A percentile compares a stretch with the other conserved stretches of the same genome.
These are phyloP conservation scores for Onychostruthus taczanowskii DNA, from an alignment of 2,113 vertebrate genomes.

Conservation along the genomic window DNA sequence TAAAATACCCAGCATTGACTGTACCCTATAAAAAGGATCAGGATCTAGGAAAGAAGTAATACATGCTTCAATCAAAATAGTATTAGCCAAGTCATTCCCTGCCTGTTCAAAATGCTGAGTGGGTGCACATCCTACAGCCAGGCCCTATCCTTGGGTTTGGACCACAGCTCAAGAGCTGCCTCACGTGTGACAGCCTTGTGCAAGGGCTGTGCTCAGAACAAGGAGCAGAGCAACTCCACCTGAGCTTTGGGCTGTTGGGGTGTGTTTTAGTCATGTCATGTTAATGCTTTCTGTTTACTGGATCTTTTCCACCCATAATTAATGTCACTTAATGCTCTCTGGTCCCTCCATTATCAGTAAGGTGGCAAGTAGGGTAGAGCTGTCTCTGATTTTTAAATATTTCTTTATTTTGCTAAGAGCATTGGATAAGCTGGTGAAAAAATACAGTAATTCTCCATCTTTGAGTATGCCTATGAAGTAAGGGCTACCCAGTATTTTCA, in stretches of 20 bases:
- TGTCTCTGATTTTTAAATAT: not conserved
- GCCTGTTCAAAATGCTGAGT: not conserved
- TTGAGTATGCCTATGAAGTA: not conserved
- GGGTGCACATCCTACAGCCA: not conserved
- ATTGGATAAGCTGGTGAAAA: not conserved
- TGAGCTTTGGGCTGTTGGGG: not conserved
- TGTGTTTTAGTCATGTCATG: not conserved
- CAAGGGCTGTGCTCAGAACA: not conserved
- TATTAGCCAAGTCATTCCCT: not conserved
- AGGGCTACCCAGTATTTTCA: not conserved
- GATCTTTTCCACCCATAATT: not conserved
- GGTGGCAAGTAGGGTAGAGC: fast-evolving
- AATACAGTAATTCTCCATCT: not conserved
- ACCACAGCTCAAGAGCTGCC: not conserved
- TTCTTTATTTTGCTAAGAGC: not conserved
- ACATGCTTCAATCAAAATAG: fast-evolving
- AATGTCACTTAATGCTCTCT: not conserved
- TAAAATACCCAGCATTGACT: not conserved
- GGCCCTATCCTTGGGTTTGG: not conserved
- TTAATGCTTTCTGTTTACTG: not conserved
- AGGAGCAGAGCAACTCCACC: not conserved
- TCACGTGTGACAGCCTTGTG: fast-evolving
- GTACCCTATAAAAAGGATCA: not conserved
- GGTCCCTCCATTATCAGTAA: not conserved
- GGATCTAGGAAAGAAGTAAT: no score